A percentile compares a stretch with the other conserved stretches of the same genome.
Evolutionary conservation across 2,113 vertebrate genomes (phyloP).

Genomic region (Syngnathus floridae): DNA sequence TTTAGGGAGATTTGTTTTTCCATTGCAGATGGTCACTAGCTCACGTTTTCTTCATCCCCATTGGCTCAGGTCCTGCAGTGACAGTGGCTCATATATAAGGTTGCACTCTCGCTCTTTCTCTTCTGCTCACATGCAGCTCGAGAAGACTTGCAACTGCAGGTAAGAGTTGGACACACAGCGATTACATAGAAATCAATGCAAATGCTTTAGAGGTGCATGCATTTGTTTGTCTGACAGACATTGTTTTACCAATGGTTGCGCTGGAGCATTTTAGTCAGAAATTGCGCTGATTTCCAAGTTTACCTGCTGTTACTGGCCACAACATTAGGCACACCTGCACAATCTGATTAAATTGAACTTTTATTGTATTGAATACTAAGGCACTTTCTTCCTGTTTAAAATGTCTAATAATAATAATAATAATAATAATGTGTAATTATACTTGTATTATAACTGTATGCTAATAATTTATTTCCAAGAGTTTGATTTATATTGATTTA

Average conservation of each 20-base stretch:
- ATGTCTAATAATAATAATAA: too few relatives aligned
- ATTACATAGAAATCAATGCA: neutral
- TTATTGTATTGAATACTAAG: too few relatives aligned
- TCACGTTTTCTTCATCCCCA: conserved; percentile 60
- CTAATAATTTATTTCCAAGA: too few relatives aligned
- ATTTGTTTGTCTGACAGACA: neutral
- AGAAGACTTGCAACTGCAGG: conserved; percentile 10
- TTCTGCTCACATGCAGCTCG: neutral
- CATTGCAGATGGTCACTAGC: conserved; percentile 72
- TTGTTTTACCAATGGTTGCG: neutral
- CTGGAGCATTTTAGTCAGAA: neutral
- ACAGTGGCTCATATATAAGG: conserved; percentile 48
- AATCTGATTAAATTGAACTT: too few relatives aligned
- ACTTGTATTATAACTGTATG: too few relatives aligned
- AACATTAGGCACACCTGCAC: too few relatives aligned
- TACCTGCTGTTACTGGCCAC: neutral
- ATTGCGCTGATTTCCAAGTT: neutral
- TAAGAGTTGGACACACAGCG: conserved; percentile 21
- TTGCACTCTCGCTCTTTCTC: conserved; percentile 16
- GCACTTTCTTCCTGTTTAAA: too few relatives aligned
- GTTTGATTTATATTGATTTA: too few relatives aligned
- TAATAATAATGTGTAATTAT: too few relatives aligned
- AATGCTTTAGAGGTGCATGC: neutral
- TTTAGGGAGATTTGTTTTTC: conserved; percentile 74
- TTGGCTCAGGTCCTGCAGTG: conserved; percentile 58